phyloP scores from a whole-genome alignment of 2,797 vertebrate genomes.

The Myotis findleyi region DNA sequence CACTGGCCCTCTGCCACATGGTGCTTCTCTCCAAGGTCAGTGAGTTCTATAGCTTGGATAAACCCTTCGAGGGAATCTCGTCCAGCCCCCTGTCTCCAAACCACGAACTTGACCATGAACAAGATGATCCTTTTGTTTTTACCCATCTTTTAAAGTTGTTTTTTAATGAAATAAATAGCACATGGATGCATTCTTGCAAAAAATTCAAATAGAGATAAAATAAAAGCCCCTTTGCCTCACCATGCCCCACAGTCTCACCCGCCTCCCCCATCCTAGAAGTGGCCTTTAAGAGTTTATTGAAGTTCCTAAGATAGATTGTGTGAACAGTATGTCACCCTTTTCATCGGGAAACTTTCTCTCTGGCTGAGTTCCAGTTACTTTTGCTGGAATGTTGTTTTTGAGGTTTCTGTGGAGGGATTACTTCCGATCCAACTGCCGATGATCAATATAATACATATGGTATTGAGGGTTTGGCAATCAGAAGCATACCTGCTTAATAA shows the following conservation, averaged over 20 bases:
- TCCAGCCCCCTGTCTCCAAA: not conserved
- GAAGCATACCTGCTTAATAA: not conserved
- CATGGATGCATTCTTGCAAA: not conserved
- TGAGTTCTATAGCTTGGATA: not conserved
- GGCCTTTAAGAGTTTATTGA: not conserved
- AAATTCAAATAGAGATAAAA: not conserved
- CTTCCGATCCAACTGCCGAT: not conserved
- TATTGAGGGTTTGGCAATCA: not conserved
- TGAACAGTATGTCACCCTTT: not conserved
- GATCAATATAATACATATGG: not conserved
- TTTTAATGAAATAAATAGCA: not conserved
- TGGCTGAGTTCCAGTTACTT: not conserved
- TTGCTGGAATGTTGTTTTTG: not conserved
- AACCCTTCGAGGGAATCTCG: not conserved
- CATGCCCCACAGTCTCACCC: not conserved
- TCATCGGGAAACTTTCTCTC: not conserved
- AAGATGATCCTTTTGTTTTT: not conserved
- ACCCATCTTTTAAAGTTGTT: conserved; percentile 12
- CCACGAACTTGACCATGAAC: not conserved
- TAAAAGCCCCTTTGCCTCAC: not conserved
- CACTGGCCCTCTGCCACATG: not conserved
- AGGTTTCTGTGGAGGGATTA: conserved; percentile 1
- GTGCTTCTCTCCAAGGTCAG: not conserved
- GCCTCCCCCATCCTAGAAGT: not conserved
- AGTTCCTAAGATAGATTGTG: not conserved